Percentiles rank a stretch among this genome's conserved stretches.
Conservation (phyloP, 2,113 vertebrate genomes). For the Calidris pugnax region DNA sequence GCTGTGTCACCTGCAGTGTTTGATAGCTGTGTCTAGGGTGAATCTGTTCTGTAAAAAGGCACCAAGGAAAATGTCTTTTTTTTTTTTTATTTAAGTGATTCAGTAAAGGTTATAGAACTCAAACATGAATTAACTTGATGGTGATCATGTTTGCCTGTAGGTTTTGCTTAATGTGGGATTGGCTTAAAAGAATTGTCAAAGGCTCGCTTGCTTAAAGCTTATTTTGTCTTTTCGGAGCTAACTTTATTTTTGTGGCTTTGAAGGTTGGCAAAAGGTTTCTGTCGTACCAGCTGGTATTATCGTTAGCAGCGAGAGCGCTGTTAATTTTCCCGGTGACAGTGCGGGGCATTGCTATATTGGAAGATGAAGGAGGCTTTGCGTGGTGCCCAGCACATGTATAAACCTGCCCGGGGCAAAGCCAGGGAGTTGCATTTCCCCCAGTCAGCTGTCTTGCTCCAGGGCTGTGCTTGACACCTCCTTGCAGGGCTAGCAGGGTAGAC, state of each 20-base stretch:
- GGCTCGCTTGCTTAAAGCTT: neutral
- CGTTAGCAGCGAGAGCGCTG: conserved; percentile 43
- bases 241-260: neutral
- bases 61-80: neutral
- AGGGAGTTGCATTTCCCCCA: conserved; percentile 17
- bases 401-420: conserved; percentile 12
- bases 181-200: neutral
- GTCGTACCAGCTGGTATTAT: neutral
- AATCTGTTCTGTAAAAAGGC: neutral
- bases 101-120: neutral
- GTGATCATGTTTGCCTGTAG: neutral
- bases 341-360: neutral
- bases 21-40: neutral
- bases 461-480: neutral
- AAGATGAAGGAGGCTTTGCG: neutral
- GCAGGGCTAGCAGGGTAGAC: neutral
- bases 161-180: neutral
- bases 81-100: neutral
- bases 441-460: neutral
- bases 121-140: neutral
- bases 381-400: neutral
- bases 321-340: neutral
- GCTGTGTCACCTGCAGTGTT: neutral
- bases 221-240: neutral
- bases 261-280: neutral